Base-by-base conservation (phyloP, 92 coral and sea anemone species). In the Epizoanthus scotinus region DNA sequence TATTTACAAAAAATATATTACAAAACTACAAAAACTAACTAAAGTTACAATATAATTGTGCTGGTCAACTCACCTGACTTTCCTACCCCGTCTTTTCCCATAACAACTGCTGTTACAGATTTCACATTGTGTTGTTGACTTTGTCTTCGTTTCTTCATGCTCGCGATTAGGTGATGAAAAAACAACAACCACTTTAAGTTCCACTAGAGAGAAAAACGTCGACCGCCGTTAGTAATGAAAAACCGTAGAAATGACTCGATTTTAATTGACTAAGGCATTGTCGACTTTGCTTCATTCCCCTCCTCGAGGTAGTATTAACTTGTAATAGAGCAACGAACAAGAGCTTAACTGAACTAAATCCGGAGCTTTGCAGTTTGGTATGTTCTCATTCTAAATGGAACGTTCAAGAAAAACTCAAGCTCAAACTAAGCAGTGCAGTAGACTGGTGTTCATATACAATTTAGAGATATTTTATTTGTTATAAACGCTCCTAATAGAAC, bases 11-110 rank as follows among this genome's bases (percentile, higher is more conserved):
- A 34, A 34, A 5, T 34, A 34, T 34, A 34, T 0, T 34, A 34
- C 40, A 5, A 34, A 34, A 6, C 6, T 34, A 6, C 40, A 34
- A 34, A 34, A 31, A 31, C 1, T 3, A 34, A 34, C 40, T 34
- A 34, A 34, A 34, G 6, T 34, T 34, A 34, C 40, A 34, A 2
- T 34, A 34, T 34, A 34, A 34, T 34, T 34, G 40, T 3, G 40
- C 40, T 34, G 60, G 17, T 21, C 24, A 13, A 55, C 90, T 63
- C 53, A 95, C 99, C 99, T 73, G 99, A 90, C 40, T 95, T 95
- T 0, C 99, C 99, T 1, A 95, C 99, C 0, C 99, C 99, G 67
- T 93, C 99, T 65, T 91, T 92, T 9, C 99, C 99, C 64, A 95
- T 71, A 25, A 95, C 71, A 31, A 94, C 92, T 5, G 90, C 91